A percentile compares a stretch with the other conserved stretches of the same genome.
phyloP scores from a whole-genome alignment of 2,113 vertebrate genomes.

The Ptilonorhynchus violaceus region DNA sequence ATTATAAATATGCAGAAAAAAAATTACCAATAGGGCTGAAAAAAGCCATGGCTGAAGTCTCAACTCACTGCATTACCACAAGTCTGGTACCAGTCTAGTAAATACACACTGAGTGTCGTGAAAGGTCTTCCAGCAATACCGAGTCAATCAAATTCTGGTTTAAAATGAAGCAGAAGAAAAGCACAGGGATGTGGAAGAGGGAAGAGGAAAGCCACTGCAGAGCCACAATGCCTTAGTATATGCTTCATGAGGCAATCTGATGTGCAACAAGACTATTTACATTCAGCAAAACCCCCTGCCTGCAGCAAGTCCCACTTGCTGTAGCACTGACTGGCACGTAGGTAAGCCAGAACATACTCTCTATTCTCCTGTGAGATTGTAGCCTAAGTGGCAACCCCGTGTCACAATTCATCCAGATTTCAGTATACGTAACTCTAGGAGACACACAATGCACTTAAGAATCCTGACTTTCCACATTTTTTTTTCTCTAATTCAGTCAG shows the following conservation, averaged over 20 bases:
- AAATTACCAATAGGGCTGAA: background rate
- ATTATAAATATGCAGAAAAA: background rate
- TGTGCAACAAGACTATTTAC: background rate
- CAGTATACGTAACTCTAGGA: background rate
- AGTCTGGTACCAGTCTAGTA: background rate
- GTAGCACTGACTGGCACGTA: background rate
- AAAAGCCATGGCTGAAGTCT: background rate
- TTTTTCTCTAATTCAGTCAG: background rate
- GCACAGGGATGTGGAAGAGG: background rate
- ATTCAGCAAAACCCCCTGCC: background rate
- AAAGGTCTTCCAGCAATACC: background rate
- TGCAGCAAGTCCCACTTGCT: background rate
- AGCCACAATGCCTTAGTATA: background rate
- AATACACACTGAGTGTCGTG: background rate
- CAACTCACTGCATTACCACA: background rate
- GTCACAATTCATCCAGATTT: background rate
- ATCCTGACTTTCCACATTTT: background rate
- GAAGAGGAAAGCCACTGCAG: background rate
- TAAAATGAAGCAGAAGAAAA: background rate
- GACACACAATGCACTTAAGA: background rate
- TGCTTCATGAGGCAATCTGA: background rate
- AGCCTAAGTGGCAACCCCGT: background rate
- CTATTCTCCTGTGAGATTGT: accelerated
- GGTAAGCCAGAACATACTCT: background rate
- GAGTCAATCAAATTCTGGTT: background rate